Percentiles rank a stretch among this genome's conserved stretches.
Evolutionary conservation across 2,113 vertebrate species (phyloP).

Genomic region (Bos indicus): DNA sequence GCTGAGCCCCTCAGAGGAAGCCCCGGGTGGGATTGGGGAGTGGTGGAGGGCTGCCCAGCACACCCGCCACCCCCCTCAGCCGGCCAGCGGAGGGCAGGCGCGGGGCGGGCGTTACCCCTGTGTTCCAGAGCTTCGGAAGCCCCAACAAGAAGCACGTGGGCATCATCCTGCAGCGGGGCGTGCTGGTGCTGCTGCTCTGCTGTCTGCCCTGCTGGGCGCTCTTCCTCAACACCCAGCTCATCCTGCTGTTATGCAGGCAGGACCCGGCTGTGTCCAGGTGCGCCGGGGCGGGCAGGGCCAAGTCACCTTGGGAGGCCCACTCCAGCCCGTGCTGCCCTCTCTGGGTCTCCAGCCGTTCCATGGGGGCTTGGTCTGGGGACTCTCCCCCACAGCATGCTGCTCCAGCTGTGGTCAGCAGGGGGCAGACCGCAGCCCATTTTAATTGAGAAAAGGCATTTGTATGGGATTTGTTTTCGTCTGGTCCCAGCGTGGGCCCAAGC

Average conservation of each 20-base stretch:
- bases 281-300: rapidly evolving
- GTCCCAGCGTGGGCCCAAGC: background rate
- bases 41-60: background rate
- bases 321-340: background rate
- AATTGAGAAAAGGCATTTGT: background rate
- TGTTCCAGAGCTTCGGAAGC: slow-evolving; percentile 86
- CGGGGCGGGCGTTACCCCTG: background rate
- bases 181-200: slow-evolving; percentile 88
- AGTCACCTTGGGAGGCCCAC: background rate
- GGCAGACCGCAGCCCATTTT: background rate
- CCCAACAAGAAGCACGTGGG: slow-evolving; percentile 92
- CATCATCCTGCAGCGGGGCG: slow-evolving; percentile 87
- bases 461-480: background rate
- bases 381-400: background rate
- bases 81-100: background rate
- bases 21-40: background rate
- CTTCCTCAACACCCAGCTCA: slow-evolving; percentile 87
- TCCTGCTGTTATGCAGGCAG: slow-evolving; percentile 87
- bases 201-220: slow-evolving; percentile 94
- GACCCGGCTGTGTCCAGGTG: slow-evolving; percentile 90
- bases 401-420: background rate
- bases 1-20: background rate
- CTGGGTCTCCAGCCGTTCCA: background rate
- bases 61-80: rapidly evolving
- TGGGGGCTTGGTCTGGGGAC: rapidly evolving